Conservation (phyloP, 2,113 vertebrate genomes). For the Hydrochoerus hydrochaeris region DNA sequence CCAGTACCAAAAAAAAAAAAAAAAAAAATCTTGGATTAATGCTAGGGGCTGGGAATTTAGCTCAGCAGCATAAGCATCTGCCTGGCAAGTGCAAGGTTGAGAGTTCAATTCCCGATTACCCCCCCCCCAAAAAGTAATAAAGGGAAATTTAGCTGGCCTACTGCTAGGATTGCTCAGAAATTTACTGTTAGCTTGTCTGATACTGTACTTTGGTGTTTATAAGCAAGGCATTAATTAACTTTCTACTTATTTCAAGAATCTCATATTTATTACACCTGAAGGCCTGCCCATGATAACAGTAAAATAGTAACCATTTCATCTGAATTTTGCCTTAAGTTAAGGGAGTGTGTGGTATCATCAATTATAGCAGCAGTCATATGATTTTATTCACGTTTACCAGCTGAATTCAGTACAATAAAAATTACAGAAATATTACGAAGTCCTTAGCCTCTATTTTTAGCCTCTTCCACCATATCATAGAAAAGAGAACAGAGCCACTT, state of each 20-base stretch:
- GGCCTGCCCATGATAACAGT: slow-evolving; percentile 40
- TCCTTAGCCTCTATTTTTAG: slow-evolving; percentile 26
- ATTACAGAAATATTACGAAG: slow-evolving; percentile 54
- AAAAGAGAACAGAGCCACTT: not conserved
- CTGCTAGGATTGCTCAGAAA: slow-evolving; percentile 26
- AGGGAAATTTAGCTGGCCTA: slow-evolving; percentile 17
- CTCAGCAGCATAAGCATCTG: too few relatives aligned
- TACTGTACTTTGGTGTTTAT: not conserved
- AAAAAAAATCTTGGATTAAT: too few relatives aligned
- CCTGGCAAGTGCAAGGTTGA: too few relatives aligned
- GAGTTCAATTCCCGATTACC: too few relatives aligned
- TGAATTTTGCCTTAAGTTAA: slow-evolving; percentile 50
- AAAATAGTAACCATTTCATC: slow-evolving; percentile 61
- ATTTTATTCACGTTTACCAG: slow-evolving; percentile 76
- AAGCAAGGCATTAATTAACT: not conserved
- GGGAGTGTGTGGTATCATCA: slow-evolving; percentile 49
- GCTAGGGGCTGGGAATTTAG: too few relatives aligned
- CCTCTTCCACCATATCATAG: not conserved
- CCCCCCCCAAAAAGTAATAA: slow-evolving; percentile 44
- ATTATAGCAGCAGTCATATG: slow-evolving; percentile 51
- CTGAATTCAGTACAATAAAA: slow-evolving; percentile 63
- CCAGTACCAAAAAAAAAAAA: too few relatives aligned
- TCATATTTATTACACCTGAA: slow-evolving; percentile 8
- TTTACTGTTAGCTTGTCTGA: not conserved
- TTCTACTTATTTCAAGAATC: slow-evolving; percentile 45